Conservation (phyloP, 2,113 vertebrate species). For the Pollachius pollachius region DNA sequence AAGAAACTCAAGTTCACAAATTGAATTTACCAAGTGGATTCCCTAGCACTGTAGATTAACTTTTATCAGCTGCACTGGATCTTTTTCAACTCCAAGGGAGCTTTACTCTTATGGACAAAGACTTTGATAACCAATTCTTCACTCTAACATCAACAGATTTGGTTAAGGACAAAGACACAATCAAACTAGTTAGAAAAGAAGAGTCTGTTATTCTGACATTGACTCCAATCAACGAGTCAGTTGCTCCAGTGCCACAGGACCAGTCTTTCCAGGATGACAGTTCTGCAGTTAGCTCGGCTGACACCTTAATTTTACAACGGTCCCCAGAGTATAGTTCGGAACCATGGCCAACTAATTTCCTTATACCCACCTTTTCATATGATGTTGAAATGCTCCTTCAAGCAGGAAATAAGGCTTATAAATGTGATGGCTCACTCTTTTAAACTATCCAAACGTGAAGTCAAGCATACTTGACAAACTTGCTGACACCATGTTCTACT, state of each 20-base stretch:
- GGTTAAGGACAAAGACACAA: too few relatives aligned
- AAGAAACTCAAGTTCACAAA: too few relatives aligned
- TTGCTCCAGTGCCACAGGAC: slow-evolving; percentile 1
- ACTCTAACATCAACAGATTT: too few relatives aligned
- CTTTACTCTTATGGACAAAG: too few relatives aligned
- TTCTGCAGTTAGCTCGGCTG: not conserved
- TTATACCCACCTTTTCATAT: slow-evolving; percentile 33
- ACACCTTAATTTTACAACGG: slow-evolving; percentile 23
- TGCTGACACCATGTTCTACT: slow-evolving; percentile 31
- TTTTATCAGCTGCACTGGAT: too few relatives aligned
- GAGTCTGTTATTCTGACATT: slow-evolving; percentile 32
- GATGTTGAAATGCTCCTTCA: slow-evolving; percentile 32
- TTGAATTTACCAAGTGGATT: too few relatives aligned
- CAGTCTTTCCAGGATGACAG: too few relatives aligned
- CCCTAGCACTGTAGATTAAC: too few relatives aligned
- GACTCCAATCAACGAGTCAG: slow-evolving; percentile 31
- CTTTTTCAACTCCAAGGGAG: too few relatives aligned
- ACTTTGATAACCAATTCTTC: too few relatives aligned
- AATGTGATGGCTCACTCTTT: too few relatives aligned
- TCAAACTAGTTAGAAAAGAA: slow-evolving; percentile 33
- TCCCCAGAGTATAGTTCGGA: slow-evolving; percentile 17
- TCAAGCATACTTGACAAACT: slow-evolving; percentile 39
- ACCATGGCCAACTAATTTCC: slow-evolving; percentile 32
- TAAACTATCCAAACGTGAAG: slow-evolving; percentile 27
- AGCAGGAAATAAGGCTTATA: slow-evolving; percentile 28